Evolutionary conservation across 1,140 invertebrate genomes (phyloP), one percentile per base, ranked within the genome.

Genomic region (Lamellibrachia luymesi): DNA sequence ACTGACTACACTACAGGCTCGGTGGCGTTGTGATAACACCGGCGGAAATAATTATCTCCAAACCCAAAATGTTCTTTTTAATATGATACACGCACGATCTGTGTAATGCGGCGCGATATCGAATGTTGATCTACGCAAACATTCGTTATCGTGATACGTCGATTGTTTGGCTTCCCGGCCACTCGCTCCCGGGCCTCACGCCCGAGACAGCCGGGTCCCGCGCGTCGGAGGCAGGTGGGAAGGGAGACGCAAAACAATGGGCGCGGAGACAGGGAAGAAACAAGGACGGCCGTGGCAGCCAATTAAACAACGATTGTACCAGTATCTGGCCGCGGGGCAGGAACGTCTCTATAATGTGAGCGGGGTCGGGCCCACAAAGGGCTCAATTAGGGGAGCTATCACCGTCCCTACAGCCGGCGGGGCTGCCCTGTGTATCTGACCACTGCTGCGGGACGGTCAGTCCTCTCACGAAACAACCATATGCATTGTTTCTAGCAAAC

Each of bases 221-320:
- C 64, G 64, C 17, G 64, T 10, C 6, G 64, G 64, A 22, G 25
- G 64, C 64, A 80, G 64, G 64, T 80, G 64, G 64, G 64, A 80
- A 22, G 25, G 64, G 64, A 22, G 8, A 80, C 64, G 64, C 5
- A 2, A 22, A 2, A 80, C 64, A 80, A 80, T 22, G 64, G 64
- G 64, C 64, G 64, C 64, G 64, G 25, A 80, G 2, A 22, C 64
- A 2, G 64, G 64, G 64, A 80, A 80, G 8, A 80, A 80, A 80
- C 64, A 80, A 80, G 13, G 64, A 2, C 1, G 64, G 64, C 64
- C 0, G 25, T 80, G 64, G 64, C 64, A 80, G 64, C 64, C 64
- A 80, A 80, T 80, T 80, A 80, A 80, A 80, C 64, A 80, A 80
- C 64, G 64, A 80, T 80, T 80, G 64, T 80, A 80, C 64, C 64